Percentiles rank a stretch among this genome's conserved stretches.
These are phyloP conservation scores for Amphiprion clarkii DNA, from an alignment of 2,797 vertebrate genomes.

Conservation along the genomic window DNA sequence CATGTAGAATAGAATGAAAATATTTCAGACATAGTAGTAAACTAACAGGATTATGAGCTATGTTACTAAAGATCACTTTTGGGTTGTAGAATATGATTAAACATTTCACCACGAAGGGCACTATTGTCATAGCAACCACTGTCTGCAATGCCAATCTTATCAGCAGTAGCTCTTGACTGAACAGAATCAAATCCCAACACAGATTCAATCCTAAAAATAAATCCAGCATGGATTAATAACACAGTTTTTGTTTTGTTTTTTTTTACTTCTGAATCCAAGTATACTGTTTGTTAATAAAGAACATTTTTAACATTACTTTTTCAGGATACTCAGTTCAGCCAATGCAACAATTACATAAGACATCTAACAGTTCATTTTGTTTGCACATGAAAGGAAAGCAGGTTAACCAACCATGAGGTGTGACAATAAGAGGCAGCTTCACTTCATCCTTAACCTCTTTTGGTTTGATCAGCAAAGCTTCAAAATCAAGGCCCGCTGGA, in stretches of 20 bases:
- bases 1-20: constrained; percentile 15
- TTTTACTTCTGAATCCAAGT: background rate
- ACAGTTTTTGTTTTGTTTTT: too few relatives aligned
- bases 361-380: background rate
- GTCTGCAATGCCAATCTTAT: constrained; percentile 31
- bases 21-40: background rate
- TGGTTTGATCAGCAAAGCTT: constrained; percentile 92
- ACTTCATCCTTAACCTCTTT: constrained; percentile 76
- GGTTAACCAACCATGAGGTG: constrained; percentile 90
- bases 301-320: background rate
- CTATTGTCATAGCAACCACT: constrained; percentile 49
- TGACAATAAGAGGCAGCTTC: constrained; percentile 92
- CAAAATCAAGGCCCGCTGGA: constrained; percentile 92
- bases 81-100: constrained; percentile 32
- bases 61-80: constrained; percentile 12
- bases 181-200: constrained; percentile 12
- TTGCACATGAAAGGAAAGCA: constrained; percentile 5
- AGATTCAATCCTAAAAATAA: constrained; percentile 1
- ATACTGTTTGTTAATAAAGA: background rate
- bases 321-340: background rate
- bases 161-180: constrained; percentile 24
- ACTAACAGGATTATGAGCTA: constrained; percentile 8
- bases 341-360: background rate
- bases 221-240: background rate
- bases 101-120: constrained; percentile 16